phyloP scores from a whole-genome alignment of 1,140 invertebrate genomes.

The Aphis craccivora region DNA sequence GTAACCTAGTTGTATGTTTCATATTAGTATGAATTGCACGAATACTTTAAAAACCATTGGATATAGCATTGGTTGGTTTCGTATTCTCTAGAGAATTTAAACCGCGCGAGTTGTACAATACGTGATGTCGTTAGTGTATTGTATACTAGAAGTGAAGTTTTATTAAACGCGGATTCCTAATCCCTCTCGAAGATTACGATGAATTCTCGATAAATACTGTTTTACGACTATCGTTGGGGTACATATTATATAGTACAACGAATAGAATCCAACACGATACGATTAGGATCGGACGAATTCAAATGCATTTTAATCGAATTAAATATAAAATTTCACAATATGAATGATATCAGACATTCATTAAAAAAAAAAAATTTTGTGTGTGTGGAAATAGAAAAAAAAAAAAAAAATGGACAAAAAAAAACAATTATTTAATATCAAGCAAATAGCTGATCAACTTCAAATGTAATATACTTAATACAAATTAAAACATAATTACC shows the following conservation, averaged over 20 bases:
- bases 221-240: not conserved
- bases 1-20: not conserved
- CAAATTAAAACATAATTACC: not conserved
- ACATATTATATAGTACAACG: not conserved
- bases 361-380: too few relatives aligned
- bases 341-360: too few relatives aligned
- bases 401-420: not conserved
- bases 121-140: constrained; percentile 22
- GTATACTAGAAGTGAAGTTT: not conserved
- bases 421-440: not conserved
- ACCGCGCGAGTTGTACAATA: not conserved
- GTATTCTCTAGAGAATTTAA: not conserved
- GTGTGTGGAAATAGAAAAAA: too few relatives aligned
- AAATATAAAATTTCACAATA: not conserved
- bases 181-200: constrained; percentile 15
- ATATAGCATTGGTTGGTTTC: not conserved
- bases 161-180: constrained; percentile 20
- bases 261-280: not conserved
- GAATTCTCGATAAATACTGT: constrained; percentile 22
- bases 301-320: not conserved
- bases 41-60: constrained; percentile 26
- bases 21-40: constrained; percentile 13
- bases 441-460: not conserved
- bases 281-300: not conserved
- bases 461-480: not conserved